These are phyloP conservation scores for Amphipyra berbera DNA, from an alignment of 2,888 invertebrate species.

Conservation along the genomic window DNA sequence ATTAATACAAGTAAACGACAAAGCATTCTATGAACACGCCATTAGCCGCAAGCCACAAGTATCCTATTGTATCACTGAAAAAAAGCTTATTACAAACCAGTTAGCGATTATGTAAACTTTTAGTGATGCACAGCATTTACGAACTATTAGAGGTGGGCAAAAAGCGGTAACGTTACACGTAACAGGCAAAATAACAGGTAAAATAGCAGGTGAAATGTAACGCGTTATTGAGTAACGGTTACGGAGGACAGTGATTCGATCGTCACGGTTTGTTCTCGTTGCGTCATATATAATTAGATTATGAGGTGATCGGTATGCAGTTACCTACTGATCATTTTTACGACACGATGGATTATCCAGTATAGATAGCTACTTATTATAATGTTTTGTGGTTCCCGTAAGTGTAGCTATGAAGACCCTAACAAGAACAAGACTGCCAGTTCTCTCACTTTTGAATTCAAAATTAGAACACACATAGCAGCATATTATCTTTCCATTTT, in stretches of 20 bases:
- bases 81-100: conserved; percentile 41
- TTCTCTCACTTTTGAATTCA: too few species aligned
- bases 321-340: conserved; percentile 28
- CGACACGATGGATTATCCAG: conserved; percentile 23
- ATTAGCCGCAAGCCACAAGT: conserved; percentile 17
- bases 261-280: conserved; percentile 60
- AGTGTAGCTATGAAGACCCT: not conserved
- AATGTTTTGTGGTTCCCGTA: too few species aligned
- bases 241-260: conserved; percentile 65
- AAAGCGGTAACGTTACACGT: conserved; percentile 47
- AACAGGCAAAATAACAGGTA: conserved; percentile 58
- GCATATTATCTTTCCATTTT: too few species aligned
- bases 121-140: conserved; percentile 47
- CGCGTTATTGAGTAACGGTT: conserved; percentile 73
- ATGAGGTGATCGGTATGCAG: conserved; percentile 39
- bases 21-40: conserved; percentile 3
- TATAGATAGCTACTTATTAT: not conserved
- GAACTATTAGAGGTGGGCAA: conserved; percentile 24
- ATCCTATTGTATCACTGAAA: conserved; percentile 34
- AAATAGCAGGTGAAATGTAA: conserved; percentile 64
- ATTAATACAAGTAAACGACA: conserved; percentile 11
- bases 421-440: not conserved
- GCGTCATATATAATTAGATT: conserved; percentile 60
- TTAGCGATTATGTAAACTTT: conserved; percentile 51
- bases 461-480: not conserved